Base-by-base conservation (phyloP, 2,797 vertebrate genomes). In the Diplodus sargus region DNA sequence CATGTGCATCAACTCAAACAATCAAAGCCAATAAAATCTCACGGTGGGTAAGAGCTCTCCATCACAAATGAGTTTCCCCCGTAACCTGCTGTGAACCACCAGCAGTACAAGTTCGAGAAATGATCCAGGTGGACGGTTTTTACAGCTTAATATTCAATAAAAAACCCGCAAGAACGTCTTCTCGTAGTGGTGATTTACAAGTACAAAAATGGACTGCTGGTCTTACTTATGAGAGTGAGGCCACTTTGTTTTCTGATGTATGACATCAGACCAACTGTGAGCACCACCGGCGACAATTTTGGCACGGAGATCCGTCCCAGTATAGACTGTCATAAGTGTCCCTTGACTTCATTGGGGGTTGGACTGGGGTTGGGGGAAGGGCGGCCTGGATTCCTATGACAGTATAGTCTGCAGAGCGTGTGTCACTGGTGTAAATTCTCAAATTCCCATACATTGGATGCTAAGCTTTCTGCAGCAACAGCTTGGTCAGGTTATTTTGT, bases 11-110 rank as follows among this genome's bases (percentile, higher is more conserved):
- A 82, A 82, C 81, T 83, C 82, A 56, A 87, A 88, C 86, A 90
- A 90, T 87, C 78, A 67, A 84, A 86, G 78, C 81, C 90, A 90
- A 88, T 93, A 87, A 90, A 91, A 88, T 34, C 71, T 79, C 71
- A 84, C 75, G 52, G 80, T 85, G 91, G 84, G 83, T 87, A 62
- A 59, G 83, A 84, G 81, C 78, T 86, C 70, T 77, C 63, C 63
- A 42, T 85, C 75, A 74, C 81, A 85, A 81, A 83, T 60, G 67
- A 83, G 59, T 45, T 34, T 28, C 56, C 66, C 8, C 69, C 18
- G 18, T 4, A 16, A 65, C 83, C 83, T 68, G 76, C 85, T 84
- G 88, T 78, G 58, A 75, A 30, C 64, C 66, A 30, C 30, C 62
- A 2, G 73, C 58, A 28, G 72, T 4, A 14, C 54, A 17, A 15